Base-by-base conservation (phyloP, 2,797 vertebrate genomes). In the Tapirus indicus region DNA sequence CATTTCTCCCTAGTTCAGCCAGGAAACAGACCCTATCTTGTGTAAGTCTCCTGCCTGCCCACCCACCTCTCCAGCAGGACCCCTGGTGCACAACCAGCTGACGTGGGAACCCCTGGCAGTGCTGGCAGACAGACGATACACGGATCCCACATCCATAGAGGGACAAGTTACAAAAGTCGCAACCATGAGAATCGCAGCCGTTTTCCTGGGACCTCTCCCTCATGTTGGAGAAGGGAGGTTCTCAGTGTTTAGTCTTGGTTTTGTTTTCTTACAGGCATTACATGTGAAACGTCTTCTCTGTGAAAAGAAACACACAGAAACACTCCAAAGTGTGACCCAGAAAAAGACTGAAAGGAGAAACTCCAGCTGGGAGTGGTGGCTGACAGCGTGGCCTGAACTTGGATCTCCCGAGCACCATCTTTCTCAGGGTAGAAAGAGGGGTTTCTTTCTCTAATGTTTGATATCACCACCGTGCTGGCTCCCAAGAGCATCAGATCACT, bases 11-110 rank as follows among this genome's bases (percentile, higher is more conserved):
- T 25, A 6, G 78, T 72, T 88, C 74, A 25, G 25, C 88, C 80
- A 58, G 92, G 87, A 90, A 93, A 79, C 77, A 92, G 88, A 94
- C 75, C 27, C 52, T 60, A 41, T 90, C 75, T 88, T 90, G 91
- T 38, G 47, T 75, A 58, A 44, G 75, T 49, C 38, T 94, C 69
- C 1, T 38, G 60, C 90, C 58, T 44, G 68, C 80, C 91, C 86
- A 90, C 91, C 80, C 86, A 82, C 80, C 10, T 80, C 90, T 86
- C 32, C 41, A 14, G 54, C 62, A 52, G 47, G 56, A 66, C 38
- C 86, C 35, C 35, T 47, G n/a, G 64, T 49, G 72, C 72, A 7
- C n/a, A 17, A 4, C 5, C 2, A 13, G 74, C 64, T 27, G 32
- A n/a, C 11, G 5, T 23, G n/a, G 60, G 71, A 58, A 12, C 32